Evolutionary conservation across 2,888 invertebrate genomes (phyloP).

Genomic region (Rotaria macrura): DNA sequence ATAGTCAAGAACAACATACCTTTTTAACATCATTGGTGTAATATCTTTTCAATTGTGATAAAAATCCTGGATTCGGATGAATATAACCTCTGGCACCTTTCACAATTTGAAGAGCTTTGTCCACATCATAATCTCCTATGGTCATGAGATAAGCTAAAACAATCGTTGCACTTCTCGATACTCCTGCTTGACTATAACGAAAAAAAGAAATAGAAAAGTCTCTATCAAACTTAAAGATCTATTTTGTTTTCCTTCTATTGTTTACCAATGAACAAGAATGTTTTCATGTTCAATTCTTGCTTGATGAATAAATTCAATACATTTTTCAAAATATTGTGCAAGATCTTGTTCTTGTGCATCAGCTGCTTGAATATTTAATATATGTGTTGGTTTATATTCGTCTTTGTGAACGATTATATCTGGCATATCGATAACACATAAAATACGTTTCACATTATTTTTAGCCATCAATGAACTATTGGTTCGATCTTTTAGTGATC

Average conservation of each 20-base stretch:
- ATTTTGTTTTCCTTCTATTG: too few relatives aligned
- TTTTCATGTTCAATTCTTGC: neutral
- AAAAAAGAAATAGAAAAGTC: neutral
- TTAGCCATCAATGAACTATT: neutral
- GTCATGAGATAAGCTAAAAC: constrained; percentile 5
- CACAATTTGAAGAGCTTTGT: neutral
- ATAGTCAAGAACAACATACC: neutral
- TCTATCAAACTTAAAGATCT: too few relatives aligned
- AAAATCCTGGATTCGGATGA: neutral
- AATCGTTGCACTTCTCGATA: constrained; percentile 4
- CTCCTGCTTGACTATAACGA: neutral
- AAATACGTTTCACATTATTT: neutral
- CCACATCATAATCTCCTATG: neutral
- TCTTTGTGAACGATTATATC: neutral
- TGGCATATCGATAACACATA: neutral
- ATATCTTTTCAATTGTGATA: neutral
- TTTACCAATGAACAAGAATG: constrained; percentile 5
- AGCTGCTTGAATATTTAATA: constrained; percentile 6
- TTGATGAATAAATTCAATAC: constrained; percentile 19
- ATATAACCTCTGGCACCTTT: constrained; percentile 11
- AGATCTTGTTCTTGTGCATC: neutral
- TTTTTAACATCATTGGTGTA: neutral
- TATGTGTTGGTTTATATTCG: neutral
- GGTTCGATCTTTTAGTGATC: neutral
- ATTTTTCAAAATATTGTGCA: constrained; percentile 11